phyloP scores from a whole-genome alignment of 2,797 vertebrate species.

The Peromyscus eremicus region DNA sequence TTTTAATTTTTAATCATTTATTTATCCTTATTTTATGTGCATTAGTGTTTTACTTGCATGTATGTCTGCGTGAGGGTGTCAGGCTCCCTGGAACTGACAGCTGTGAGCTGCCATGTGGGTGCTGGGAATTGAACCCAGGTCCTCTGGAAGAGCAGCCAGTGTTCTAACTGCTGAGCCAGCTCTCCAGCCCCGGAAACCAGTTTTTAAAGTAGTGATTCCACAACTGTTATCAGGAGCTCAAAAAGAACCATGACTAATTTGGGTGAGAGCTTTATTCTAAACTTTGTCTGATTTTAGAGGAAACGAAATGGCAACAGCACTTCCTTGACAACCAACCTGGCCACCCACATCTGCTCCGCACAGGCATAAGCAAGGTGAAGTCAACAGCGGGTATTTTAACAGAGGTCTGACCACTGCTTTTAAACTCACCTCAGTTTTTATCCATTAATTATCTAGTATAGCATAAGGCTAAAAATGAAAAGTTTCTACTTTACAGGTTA shows the following conservation, averaged over 20 bases:
- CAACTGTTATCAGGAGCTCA: slow-evolving; percentile 43
- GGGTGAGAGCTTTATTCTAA: slow-evolving; percentile 47
- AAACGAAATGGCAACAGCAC: slow-evolving; percentile 58
- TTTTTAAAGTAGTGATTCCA: slow-evolving; percentile 39
- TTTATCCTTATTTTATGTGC: background rate
- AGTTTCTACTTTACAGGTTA: slow-evolving; percentile 52
- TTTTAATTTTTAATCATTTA: background rate
- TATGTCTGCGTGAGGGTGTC: background rate
- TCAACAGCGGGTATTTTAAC: slow-evolving; percentile 56
- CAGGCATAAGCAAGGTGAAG: slow-evolving; percentile 29
- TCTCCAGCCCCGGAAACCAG: background rate
- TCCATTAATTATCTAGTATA: slow-evolving; percentile 52
- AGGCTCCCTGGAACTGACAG: background rate
- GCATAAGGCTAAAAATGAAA: slow-evolving; percentile 43
- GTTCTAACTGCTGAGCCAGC: background rate
- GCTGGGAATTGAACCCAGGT: background rate
- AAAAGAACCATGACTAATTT: slow-evolving; percentile 26
- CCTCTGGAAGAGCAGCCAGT: background rate
- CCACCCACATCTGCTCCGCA: background rate
- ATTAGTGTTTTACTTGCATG: background rate
- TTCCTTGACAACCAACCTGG: slow-evolving; percentile 53
- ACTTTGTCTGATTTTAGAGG: slow-evolving; percentile 52
- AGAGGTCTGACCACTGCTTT: slow-evolving; percentile 6
- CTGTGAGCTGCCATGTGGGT: background rate
- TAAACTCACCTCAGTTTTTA: slow-evolving; percentile 56